Base-by-base conservation (phyloP, 1,140 invertebrate species). In the Globodera ellingtonae region DNA sequence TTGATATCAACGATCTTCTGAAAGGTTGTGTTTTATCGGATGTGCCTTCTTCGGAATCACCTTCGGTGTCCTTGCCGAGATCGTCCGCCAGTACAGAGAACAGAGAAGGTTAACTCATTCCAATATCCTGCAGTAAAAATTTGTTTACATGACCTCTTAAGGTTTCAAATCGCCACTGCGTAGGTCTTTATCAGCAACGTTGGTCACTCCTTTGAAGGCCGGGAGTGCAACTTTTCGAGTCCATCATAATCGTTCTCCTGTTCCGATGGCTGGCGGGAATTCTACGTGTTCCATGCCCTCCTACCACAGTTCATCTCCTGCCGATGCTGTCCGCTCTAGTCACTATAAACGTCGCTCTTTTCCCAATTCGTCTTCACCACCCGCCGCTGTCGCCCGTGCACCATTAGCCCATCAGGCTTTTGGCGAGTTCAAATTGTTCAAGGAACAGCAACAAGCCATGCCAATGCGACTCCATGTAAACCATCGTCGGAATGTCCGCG, bases 401-500 rank as follows among this genome's bases (percentile, higher is more conserved):
- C 78, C 59, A 13, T 35, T 69, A 35, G 76, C 47, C 21, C 72
- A 80, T 47, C 4, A 47, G 50, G 50, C 46, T 8, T 74, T 71
- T 79, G 66, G 79, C 35, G 75, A 77, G 48, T 77, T 67, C 65
- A 62, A 67, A 48, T 46, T 48, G 24, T 75, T 66, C 74, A 79
- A 50, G 8, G 78, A 80, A n/a, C 87, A 80, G 48, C 84, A 86
- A 72, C 84, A 66, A 6, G 74, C 84, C 10, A 71, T 48, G 48
- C 85, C 82, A 6, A 21, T 48, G 50, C 46, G 52, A 82, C 73
- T 82, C 52, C 74, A 62, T 47, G 59, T 72, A 18, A 84, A 80
- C 65, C 75, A 77, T 50, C 62, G 4, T 44, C 75, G n/a, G 46
- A 67, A 46, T 62, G 56, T 65, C 9, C 24, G 44, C 21, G 48